A percentile compares a stretch with the other conserved stretches of the same genome.
These are phyloP conservation scores for Leucoraja erinaceus DNA, from an alignment of 2,113 vertebrate genomes.

Conservation along the genomic window DNA sequence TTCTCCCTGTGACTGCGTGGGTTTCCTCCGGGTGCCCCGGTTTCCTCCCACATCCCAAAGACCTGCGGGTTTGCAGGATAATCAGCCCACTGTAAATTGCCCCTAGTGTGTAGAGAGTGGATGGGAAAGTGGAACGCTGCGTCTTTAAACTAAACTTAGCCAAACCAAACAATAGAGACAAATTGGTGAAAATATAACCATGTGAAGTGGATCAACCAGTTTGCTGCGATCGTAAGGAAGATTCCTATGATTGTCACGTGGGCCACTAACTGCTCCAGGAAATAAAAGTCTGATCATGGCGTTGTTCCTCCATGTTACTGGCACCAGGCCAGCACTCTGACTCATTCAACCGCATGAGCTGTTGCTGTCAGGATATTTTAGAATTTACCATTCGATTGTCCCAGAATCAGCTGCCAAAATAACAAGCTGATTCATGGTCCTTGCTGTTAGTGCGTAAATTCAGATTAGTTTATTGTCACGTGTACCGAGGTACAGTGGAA, in stretches of 20 bases:
- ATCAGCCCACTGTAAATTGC: too few relatives aligned
- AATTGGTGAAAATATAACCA: not conserved
- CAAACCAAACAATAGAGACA: too few relatives aligned
- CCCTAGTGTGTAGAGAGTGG: too few relatives aligned
- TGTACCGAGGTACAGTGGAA: too few relatives aligned
- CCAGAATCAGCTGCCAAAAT: not conserved
- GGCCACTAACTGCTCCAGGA: not conserved
- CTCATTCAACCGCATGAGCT: not conserved
- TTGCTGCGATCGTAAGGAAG: not conserved
- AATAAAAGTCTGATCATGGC: not conserved
- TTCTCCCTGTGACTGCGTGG: too few relatives aligned
- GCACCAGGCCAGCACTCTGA: not conserved
- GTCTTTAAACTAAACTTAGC: too few relatives aligned
- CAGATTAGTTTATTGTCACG: too few relatives aligned
- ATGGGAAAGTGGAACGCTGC: too few relatives aligned
- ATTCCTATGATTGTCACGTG: not conserved
- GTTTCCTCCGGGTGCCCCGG: too few relatives aligned
- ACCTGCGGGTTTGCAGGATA: too few relatives aligned
- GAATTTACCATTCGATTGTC: not conserved
- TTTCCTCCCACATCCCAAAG: too few relatives aligned
- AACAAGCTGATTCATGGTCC: not conserved
- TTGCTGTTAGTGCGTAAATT: not conserved
- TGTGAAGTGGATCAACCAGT: not conserved
- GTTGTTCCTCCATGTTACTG: not conserved
- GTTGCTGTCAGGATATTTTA: not conserved